Percentiles rank a stretch among this genome's conserved stretches.
Evolutionary conservation across 2,888 invertebrate genomes (phyloP).

Genomic region (Sphaerophoria rueppellii): DNA sequence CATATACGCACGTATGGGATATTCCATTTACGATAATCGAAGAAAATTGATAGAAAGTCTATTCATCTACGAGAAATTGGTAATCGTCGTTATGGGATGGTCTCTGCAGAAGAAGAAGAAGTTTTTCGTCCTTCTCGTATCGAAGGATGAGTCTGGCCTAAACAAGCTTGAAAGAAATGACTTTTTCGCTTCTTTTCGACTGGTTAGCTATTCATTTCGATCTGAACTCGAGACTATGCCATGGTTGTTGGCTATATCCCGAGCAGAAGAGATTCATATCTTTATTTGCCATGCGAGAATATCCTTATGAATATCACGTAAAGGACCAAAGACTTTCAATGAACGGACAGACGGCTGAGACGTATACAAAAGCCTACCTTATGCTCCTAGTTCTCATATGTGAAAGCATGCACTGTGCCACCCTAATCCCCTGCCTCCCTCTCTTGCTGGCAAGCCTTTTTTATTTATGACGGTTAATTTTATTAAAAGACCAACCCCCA

Average conservation of each 20-base stretch:
- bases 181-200: slow-evolving; percentile 57
- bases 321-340: slow-evolving; percentile 24
- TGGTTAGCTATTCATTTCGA: slow-evolving; percentile 55
- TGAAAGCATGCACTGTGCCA: slow-evolving; percentile 24
- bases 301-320: slow-evolving; percentile 74
- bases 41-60: slow-evolving; percentile 72
- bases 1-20: slow-evolving; percentile 69
- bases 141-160: slow-evolving; percentile 24
- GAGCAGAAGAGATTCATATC: slow-evolving; percentile 69
- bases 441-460: slow-evolving; percentile 65
- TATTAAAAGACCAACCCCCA: slow-evolving; percentile 68
- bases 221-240: neutral
- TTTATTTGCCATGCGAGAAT: slow-evolving; percentile 73
- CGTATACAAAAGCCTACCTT: slow-evolving; percentile 61
- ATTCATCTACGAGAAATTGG: slow-evolving; percentile 70
- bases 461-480: slow-evolving; percentile 74
- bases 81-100: slow-evolving; percentile 50
- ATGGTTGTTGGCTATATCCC: neutral
- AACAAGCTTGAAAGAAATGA: slow-evolving; percentile 47
- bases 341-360: neutral
- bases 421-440: too few relatives aligned
- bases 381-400: neutral
- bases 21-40: slow-evolving; percentile 73
- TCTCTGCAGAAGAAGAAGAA: neutral
- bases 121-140: slow-evolving; percentile 4